These are phyloP conservation scores for Holothuria leucospilota DNA, from an alignment of 53 echinoderm and acorn worm species.

Conservation along the genomic window DNA sequence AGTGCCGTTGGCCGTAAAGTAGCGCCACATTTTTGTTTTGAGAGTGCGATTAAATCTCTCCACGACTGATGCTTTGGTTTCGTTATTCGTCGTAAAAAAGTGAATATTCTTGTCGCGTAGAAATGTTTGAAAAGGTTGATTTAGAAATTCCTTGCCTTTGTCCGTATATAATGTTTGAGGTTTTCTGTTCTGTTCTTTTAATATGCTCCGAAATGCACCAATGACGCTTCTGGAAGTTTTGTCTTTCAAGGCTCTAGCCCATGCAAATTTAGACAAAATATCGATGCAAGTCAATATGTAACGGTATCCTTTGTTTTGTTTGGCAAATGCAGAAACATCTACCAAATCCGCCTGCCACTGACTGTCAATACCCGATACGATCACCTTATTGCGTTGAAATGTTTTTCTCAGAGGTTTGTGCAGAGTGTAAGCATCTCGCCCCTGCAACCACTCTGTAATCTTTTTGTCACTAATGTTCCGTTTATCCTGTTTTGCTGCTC, in stretches of 20 bases:
- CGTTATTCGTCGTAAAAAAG: slow-evolving; percentile 60
- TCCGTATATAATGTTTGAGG: neutral
- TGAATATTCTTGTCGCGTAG: slow-evolving; percentile 25
- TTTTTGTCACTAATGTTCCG: neutral
- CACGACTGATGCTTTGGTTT: slow-evolving; percentile 57
- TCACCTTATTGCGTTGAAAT: slow-evolving; percentile 50
- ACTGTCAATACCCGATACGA: slow-evolving; percentile 52
- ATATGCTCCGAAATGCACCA: no score
- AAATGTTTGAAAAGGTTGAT: slow-evolving; percentile 19
- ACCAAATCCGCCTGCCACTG: slow-evolving; percentile 62
- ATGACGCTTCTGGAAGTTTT: neutral
- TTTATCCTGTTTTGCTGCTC: neutral
- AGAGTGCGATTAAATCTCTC: slow-evolving; percentile 62
- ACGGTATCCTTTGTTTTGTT: slow-evolving; percentile 39
- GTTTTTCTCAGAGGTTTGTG: neutral
- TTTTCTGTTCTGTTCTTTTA: no score
- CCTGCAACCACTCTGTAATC: no score
- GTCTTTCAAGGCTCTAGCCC: no score
- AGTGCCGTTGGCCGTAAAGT: slow-evolving; percentile 51
- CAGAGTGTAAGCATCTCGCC: no score
- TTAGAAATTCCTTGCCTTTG: slow-evolving; percentile 47
- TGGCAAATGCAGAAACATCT: slow-evolving; percentile 23
- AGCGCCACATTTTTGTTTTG: slow-evolving; percentile 49
- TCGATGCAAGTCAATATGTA: slow-evolving; percentile 73
- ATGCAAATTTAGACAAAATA: slow-evolving; percentile 2